Conservation (phyloP, 2,888 invertebrate species). For the Terebella lapidaria region DNA sequence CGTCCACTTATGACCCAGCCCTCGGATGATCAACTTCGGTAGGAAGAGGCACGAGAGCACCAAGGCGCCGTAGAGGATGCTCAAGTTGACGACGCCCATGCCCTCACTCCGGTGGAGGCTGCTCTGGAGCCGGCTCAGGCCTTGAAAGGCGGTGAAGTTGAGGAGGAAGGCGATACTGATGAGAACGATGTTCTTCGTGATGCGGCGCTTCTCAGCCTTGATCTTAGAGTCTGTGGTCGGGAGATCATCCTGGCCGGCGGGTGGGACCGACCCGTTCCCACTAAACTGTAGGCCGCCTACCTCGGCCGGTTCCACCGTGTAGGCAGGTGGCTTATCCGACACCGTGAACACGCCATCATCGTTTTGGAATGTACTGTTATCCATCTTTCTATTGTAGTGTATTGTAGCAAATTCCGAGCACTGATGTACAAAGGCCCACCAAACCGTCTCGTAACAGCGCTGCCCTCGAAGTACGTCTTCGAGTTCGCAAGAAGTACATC, state of each 20-base stretch:
- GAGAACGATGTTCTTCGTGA: conserved; percentile 83
- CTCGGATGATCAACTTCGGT: conserved; percentile 31
- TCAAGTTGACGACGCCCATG: conserved; percentile 81
- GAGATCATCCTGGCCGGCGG: neutral
- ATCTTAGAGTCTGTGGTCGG: neutral
- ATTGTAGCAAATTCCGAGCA: no score
- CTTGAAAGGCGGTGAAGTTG: conserved; percentile 91
- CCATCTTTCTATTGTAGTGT: no score
- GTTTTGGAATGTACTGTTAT: no score
- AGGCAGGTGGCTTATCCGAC: no score
- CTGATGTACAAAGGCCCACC: no score
- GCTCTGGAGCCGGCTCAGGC: conserved; percentile 63
- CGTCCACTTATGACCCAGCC: conserved; percentile 71
- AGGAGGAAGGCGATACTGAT: conserved; percentile 92
- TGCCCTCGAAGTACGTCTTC: no score
- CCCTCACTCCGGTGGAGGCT: conserved; percentile 86
- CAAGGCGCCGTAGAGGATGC: conserved; percentile 85
- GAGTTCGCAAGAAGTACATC: no score
- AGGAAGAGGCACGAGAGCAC: conserved; percentile 96
- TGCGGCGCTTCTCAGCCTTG: conserved; percentile 55
- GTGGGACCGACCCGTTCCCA: no score
- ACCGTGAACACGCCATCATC: no score
- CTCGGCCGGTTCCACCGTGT: no score
- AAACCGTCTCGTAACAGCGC: no score
- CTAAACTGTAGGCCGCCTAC: no score